Evolutionary conservation across 2,113 vertebrate genomes (phyloP).

Genomic region (Actenoides hombroni): DNA sequence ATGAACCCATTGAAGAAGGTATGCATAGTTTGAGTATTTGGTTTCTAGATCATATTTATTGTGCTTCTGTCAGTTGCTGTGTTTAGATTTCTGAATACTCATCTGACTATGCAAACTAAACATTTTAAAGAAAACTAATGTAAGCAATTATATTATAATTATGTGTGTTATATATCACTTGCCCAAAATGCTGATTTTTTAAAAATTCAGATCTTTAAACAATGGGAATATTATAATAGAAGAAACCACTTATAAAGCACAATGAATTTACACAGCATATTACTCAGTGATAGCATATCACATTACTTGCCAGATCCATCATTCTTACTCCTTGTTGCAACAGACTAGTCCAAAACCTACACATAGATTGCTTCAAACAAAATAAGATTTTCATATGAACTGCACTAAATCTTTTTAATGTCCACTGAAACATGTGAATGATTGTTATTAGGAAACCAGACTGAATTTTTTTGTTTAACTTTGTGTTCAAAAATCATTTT

Average conservation of each 20-base stretch:
- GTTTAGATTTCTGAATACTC: not conserved
- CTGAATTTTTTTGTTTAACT: not conserved
- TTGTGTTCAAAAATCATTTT: not conserved
- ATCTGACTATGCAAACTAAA: not conserved
- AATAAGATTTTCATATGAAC: not conserved
- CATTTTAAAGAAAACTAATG: not conserved
- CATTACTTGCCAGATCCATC: not conserved
- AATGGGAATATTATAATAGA: not conserved
- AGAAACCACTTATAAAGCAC: not conserved
- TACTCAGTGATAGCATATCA: not conserved
- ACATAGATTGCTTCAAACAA: not conserved
- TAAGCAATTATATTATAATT: not conserved
- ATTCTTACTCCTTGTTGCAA: not conserved
- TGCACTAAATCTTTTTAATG: not conserved
- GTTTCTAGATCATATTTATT: not conserved
- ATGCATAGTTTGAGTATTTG: not conserved
- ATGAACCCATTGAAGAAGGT: constrained; percentile 77
- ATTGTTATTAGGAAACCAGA: not conserved
- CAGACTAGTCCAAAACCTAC: not conserved
- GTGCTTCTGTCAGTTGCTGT: not conserved
- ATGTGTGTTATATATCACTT: not conserved
- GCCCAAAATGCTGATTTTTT: not conserved
- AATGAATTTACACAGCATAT: not conserved
- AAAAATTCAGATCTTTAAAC: not conserved
- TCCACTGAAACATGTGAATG: not conserved